Percentiles rank a stretch among this genome's conserved stretches.
These are phyloP conservation scores for Elegia similella DNA, from an alignment of 2,888 invertebrate species.

Conservation along the genomic window DNA sequence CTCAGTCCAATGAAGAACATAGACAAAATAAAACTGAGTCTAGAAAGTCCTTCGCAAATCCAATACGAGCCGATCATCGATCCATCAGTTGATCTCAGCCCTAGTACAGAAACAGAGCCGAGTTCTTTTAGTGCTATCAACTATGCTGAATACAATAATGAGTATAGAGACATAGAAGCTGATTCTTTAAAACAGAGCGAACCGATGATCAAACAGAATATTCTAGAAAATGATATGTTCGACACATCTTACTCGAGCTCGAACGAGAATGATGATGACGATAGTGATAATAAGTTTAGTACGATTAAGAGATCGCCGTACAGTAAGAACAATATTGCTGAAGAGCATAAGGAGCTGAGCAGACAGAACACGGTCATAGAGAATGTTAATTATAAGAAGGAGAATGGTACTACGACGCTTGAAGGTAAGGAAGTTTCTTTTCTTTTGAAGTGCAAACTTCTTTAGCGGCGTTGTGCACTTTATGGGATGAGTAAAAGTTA, in stretches of 20 bases:
- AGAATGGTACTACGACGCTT: constrained; percentile 66
- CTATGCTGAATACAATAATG: constrained; percentile 47
- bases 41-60: constrained; percentile 75
- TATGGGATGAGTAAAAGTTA: too few relatives aligned
- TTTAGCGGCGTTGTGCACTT: too few relatives aligned
- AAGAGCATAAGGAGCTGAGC: constrained; percentile 55
- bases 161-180: constrained; percentile 54
- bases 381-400: constrained; percentile 72
- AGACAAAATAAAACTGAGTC: constrained; percentile 74
- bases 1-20: constrained; percentile 73
- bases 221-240: constrained; percentile 76
- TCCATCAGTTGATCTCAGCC: constrained; percentile 63
- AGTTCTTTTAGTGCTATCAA: constrained; percentile 65
- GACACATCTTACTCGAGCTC: constrained; percentile 76
- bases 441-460: too few relatives aligned
- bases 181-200: constrained; percentile 58
- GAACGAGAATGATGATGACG: constrained; percentile 82
- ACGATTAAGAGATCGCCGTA: constrained; percentile 87
- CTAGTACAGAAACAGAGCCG: constrained; percentile 63
- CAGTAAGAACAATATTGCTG: constrained; percentile 71
- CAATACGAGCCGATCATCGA: constrained; percentile 76
- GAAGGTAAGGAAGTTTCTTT: constrained; percentile 60
- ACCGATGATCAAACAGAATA: constrained; percentile 77
- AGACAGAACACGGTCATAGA: constrained; percentile 77
- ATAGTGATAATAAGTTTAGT: constrained; percentile 86